These are phyloP conservation scores for Torymus aiolomorphi DNA, from an alignment of 2,888 invertebrate species.

Conservation along the genomic window DNA sequence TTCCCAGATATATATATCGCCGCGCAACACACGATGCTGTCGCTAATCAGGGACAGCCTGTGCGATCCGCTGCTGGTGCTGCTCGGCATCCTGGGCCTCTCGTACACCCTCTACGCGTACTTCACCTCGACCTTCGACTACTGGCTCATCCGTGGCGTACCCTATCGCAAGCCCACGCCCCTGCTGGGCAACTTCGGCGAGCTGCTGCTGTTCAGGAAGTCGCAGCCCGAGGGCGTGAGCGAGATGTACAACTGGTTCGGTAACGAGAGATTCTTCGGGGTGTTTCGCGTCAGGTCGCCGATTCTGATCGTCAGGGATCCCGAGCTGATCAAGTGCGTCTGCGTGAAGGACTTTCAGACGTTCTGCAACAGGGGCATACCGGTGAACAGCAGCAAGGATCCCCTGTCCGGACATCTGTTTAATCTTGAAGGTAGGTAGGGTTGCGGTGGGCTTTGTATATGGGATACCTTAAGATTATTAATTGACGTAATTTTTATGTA, in stretches of 20 bases:
- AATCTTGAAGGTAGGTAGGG: conserved; percentile 70
- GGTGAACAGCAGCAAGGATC: conserved; percentile 69
- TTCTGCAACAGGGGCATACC: conserved; percentile 72
- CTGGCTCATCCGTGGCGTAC: conserved; percentile 68
- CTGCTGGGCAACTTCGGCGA: conserved; percentile 70
- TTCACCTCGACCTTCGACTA: conserved; percentile 70
- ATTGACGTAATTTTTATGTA: too few species aligned
- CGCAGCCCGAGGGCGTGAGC: conserved; percentile 67
- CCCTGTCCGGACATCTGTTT: conserved; percentile 73
- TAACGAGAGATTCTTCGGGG: conserved; percentile 69
- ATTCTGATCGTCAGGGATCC: conserved; percentile 70
- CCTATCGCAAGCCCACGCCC: conserved; percentile 68
- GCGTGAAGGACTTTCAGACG: conserved; percentile 68
- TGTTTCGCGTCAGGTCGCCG: conserved; percentile 69
- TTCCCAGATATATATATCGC: too few species aligned
- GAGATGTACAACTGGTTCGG: conserved; percentile 72
- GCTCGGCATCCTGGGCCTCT: conserved; percentile 58
- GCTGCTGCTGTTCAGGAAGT: conserved; percentile 67
- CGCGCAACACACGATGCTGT: conserved; percentile 55
- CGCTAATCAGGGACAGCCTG: conserved; percentile 43
- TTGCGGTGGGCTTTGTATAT: too few species aligned
- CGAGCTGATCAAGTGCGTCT: conserved; percentile 68
- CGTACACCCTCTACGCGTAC: conserved; percentile 64
- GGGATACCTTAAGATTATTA: too few species aligned
- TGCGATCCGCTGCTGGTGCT: conserved; percentile 58